Conservation (phyloP, 1,140 invertebrate genomes). For the Luehdorfia chinensis region DNA sequence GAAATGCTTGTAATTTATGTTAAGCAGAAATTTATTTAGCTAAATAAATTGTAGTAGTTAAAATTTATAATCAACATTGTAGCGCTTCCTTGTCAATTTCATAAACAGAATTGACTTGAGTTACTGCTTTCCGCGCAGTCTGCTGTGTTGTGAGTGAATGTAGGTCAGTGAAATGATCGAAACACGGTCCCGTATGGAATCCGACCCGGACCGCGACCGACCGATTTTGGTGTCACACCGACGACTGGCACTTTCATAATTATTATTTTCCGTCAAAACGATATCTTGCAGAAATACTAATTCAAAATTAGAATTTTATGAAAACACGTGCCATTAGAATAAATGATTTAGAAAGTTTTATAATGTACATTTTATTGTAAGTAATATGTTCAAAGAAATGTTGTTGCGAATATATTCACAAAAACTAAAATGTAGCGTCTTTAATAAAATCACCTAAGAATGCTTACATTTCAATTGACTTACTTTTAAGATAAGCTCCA, state of each 20-base stretch:
- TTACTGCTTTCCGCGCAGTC: slow-evolving; percentile 15
- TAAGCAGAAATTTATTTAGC: not conserved
- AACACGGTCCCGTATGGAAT: slow-evolving; percentile 67
- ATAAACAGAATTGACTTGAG: not conserved
- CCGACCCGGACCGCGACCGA: slow-evolving; percentile 50
- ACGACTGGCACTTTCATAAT: slow-evolving; percentile 48
- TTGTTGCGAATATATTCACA: no score
- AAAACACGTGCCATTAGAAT: no score
- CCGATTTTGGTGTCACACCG: slow-evolving; percentile 51
- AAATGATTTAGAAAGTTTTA: no score
- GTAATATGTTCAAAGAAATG: no score
- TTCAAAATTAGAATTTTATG: no score
- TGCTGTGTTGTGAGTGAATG: slow-evolving; percentile 58
- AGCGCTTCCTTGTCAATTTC: no score
- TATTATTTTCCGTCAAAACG: slow-evolving; percentile 13
- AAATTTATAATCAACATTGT: no score
- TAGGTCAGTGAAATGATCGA: slow-evolving; percentile 73
- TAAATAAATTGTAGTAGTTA: not conserved
- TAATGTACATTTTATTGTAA: no score
- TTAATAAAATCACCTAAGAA: slow-evolving; percentile 16
- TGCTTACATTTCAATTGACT: slow-evolving; percentile 34
- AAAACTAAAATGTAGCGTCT: no score
- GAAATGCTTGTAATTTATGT: not conserved
- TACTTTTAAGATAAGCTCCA: slow-evolving; percentile 37
- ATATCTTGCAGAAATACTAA: not conserved